A percentile compares a stretch with the other conserved stretches of the same genome.
Conservation (phyloP, 1,140 invertebrate species). For the Plutomurus gul region DNA sequence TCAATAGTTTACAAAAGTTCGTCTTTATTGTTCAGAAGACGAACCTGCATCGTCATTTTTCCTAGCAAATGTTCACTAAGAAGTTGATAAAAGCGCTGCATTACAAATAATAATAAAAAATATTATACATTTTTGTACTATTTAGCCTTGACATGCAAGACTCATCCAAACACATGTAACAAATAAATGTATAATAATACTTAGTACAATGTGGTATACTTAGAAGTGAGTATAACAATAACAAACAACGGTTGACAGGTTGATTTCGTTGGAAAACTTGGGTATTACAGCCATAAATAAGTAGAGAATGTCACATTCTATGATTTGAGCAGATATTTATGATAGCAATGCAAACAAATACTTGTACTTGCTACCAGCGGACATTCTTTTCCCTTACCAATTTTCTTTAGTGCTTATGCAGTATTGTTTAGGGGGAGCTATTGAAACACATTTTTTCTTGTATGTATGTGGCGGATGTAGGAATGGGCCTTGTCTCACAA, state of each 20-base stretch:
- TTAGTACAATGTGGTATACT: too few species aligned
- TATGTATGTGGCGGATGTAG: background rate
- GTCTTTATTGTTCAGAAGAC: too few species aligned
- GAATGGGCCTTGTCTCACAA: slow-evolving; percentile 39
- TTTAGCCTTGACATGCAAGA: too few species aligned
- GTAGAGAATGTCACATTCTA: background rate
- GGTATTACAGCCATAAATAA: background rate
- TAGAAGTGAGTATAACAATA: slow-evolving; percentile 2
- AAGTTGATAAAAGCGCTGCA: too few species aligned
- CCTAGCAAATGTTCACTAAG: too few species aligned
- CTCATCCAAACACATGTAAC: too few species aligned
- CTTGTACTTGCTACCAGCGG: background rate
- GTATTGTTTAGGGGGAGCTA: background rate
- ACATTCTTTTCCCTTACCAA: background rate
- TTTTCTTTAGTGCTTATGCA: background rate
- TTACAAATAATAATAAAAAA: too few species aligned
- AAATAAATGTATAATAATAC: too few species aligned
- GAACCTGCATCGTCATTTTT: too few species aligned
- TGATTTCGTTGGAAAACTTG: background rate
- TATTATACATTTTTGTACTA: too few species aligned
- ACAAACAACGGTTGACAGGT: background rate
- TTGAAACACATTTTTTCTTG: background rate
- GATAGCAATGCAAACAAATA: too few species aligned
- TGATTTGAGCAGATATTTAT: slow-evolving; percentile 22
- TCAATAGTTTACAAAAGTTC: too few species aligned